A percentile compares a stretch with the other conserved stretches of the same genome.
These are phyloP conservation scores for Phengaris alcon DNA, from an alignment of 2,888 invertebrate species.

Conservation along the genomic window DNA sequence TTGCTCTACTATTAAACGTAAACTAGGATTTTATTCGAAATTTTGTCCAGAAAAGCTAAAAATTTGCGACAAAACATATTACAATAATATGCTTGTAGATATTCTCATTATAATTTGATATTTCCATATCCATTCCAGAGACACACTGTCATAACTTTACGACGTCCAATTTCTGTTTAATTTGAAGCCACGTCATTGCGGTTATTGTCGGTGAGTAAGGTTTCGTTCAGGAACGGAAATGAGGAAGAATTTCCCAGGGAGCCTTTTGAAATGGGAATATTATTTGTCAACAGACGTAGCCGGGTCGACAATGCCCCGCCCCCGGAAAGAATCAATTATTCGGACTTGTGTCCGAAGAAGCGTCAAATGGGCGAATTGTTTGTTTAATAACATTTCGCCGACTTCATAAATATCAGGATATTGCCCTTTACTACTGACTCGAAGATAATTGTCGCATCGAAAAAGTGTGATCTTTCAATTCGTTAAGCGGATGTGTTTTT, in stretches of 20 bases:
- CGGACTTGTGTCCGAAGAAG: conserved; percentile 63
- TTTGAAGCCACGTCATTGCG: conserved; percentile 63
- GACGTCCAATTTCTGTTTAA: conserved; percentile 71
- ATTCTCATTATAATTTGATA: conserved; percentile 31
- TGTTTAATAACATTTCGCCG: conserved; percentile 77
- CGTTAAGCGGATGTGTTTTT: conserved; percentile 59
- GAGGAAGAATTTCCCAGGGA: conserved; percentile 68
- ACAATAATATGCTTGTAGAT: conserved; percentile 12
- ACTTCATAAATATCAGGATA: conserved; percentile 67
- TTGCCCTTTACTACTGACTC: conserved; percentile 55
- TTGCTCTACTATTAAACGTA: no score
- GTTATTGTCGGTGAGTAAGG: conserved; percentile 62
- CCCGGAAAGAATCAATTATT: conserved; percentile 79
- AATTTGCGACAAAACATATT: neutral
- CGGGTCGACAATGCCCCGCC: conserved; percentile 59
- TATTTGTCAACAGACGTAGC: conserved; percentile 60
- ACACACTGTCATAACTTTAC: conserved; percentile 66
- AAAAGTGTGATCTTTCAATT: conserved; percentile 29
- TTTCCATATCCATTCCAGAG: conserved; percentile 38
- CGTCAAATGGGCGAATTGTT: conserved; percentile 77
- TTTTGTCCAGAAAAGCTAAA: neutral
- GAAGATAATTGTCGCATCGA: conserved; percentile 28
- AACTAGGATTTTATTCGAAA: neutral
- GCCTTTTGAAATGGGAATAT: conserved; percentile 66
- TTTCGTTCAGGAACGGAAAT: conserved; percentile 73